Evolutionary conservation across 2,113 vertebrate species (phyloP).

Genomic region (Pelobates fuscus): DNA sequence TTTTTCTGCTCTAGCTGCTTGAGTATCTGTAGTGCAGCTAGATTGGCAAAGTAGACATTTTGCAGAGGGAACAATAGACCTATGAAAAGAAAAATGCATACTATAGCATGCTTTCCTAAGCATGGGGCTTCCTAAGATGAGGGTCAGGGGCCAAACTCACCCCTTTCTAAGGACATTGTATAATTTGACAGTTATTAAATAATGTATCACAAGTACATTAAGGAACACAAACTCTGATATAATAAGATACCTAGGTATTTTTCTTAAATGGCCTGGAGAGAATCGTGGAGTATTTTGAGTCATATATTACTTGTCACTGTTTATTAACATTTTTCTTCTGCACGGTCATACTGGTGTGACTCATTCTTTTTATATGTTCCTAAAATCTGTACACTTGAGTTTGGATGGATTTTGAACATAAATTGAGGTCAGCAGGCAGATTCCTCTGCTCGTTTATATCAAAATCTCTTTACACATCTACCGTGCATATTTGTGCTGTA

Average conservation of each 20-base stretch:
- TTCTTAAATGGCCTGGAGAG: conserved; percentile 17
- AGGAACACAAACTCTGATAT: not conserved
- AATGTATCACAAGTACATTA: not conserved
- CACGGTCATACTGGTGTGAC: conserved; percentile 4
- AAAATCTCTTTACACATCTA: conserved; percentile 6
- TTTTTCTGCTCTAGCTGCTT: too few species aligned
- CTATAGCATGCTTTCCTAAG: too few species aligned
- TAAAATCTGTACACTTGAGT: conserved; percentile 23
- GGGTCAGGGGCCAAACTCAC: too few species aligned
- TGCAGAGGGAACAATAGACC: too few species aligned
- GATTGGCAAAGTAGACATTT: too few species aligned
- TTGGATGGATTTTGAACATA: conserved; percentile 15
- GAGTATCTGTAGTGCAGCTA: too few species aligned
- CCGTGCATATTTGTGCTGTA: not conserved
- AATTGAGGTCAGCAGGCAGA: conserved; percentile 23
- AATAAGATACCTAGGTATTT: conserved; percentile 6
- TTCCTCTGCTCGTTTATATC: conserved; percentile 10
- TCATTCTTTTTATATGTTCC: conserved; percentile 18
- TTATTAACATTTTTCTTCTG: conserved; percentile 23
- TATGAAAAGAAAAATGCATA: too few species aligned
- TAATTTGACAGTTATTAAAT: not conserved
- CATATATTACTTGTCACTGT: conserved; percentile 21
- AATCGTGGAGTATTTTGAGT: conserved; percentile 21
- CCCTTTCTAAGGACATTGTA: too few species aligned
- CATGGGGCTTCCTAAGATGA: too few species aligned